Conservation (phyloP, 2,888 invertebrate species). For the Marronus borbonicus region DNA sequence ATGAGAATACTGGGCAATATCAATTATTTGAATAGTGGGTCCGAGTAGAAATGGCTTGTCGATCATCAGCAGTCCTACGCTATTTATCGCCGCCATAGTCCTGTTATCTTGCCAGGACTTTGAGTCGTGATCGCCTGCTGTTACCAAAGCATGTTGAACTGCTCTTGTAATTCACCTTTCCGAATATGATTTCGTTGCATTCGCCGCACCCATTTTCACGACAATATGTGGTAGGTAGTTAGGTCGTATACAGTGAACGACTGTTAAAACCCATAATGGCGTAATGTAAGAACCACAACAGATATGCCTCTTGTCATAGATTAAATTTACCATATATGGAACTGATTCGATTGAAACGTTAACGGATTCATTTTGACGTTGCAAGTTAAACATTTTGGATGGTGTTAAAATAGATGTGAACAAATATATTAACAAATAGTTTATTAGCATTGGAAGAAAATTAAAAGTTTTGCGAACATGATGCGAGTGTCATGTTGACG, state of each 20-base stretch:
- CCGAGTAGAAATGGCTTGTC: neutral
- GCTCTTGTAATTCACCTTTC: neutral
- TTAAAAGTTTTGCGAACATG: neutral
- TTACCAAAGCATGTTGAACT: neutral
- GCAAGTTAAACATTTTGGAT: too few relatives aligned
- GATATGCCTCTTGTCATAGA: neutral
- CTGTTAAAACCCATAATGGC: neutral
- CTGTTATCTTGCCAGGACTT: neutral
- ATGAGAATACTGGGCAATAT: neutral
- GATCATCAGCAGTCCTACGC: neutral
- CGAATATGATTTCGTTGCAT: neutral
- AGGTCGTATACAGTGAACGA: neutral
- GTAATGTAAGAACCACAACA: slow-evolving; percentile 4
- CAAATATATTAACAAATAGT: neutral
- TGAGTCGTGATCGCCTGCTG: neutral
- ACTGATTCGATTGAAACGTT: neutral
- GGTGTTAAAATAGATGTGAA: neutral
- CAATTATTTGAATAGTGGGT: neutral
- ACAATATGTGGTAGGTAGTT: neutral
- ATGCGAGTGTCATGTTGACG: neutral
- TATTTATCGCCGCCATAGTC: neutral
- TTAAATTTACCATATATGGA: slow-evolving; percentile 6
- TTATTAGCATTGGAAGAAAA: neutral
- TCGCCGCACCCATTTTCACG: neutral
- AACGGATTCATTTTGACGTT: neutral